These are phyloP conservation scores for Microctenopoma lineatum DNA, from an alignment of 2,797 vertebrate species.

Conservation along the genomic window DNA sequence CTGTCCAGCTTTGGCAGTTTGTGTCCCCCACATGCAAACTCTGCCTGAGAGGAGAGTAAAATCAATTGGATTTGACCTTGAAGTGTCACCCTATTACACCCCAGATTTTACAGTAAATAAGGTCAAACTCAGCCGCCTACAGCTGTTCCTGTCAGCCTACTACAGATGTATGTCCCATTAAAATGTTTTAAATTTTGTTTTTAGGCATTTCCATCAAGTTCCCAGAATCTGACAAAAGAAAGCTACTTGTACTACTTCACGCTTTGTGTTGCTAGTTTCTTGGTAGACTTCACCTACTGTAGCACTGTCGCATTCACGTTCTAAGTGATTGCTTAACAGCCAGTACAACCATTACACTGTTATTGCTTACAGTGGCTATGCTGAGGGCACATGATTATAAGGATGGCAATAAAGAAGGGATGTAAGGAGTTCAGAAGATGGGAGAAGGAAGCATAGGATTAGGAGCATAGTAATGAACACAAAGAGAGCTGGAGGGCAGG, in stretches of 20 bases:
- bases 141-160: constrained; percentile 20
- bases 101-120: constrained; percentile 27
- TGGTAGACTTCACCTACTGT: constrained; percentile 17
- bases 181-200: constrained; percentile 6
- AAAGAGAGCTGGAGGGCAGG: constrained; percentile 63
- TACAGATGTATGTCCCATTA: background rate
- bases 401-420: constrained; percentile 49
- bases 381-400: constrained; percentile 51
- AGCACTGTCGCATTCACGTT: constrained; percentile 3
- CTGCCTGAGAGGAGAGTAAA: constrained; percentile 16
- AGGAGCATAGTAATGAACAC: constrained; percentile 58
- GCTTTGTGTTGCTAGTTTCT: constrained; percentile 15
- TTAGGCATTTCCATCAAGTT: constrained; percentile 1
- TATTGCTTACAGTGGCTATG: constrained; percentile 41
- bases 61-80: constrained; percentile 42
- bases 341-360: constrained; percentile 34
- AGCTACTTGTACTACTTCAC: constrained; percentile 3
- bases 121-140: constrained; percentile 11
- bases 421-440: constrained; percentile 43
- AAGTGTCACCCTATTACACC: constrained; percentile 28
- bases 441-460: constrained; percentile 49
- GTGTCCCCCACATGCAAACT: constrained; percentile 27
- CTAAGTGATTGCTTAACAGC: constrained; percentile 28
- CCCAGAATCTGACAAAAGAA: constrained; percentile 8
- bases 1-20: constrained; percentile 16